These are phyloP conservation scores for Lycocerus yunnanus DNA, from an alignment of 2,888 invertebrate species.

Conservation along the genomic window DNA sequence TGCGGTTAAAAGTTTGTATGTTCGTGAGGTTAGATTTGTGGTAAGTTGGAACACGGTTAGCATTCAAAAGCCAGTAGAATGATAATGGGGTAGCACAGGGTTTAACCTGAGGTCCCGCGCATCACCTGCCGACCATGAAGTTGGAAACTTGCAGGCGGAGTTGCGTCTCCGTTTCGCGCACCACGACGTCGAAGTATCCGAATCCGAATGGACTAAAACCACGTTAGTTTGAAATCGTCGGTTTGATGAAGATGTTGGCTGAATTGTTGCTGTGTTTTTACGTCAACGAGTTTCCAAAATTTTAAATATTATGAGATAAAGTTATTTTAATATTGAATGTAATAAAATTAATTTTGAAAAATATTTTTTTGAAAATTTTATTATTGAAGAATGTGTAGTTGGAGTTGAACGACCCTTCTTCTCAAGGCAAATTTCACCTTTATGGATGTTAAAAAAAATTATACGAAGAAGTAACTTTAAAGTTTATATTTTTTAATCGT, in stretches of 20 bases:
- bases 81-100: constrained; percentile 29
- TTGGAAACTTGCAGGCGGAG: constrained; percentile 30
- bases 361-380: neutral
- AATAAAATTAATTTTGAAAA: neutral
- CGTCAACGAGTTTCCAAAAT: constrained; percentile 7
- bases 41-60: constrained; percentile 21
- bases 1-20: neutral
- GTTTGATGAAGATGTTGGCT: constrained; percentile 1
- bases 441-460: constrained; percentile 3
- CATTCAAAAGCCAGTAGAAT: constrained; percentile 29
- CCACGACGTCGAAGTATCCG: constrained; percentile 33
- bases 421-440: constrained; percentile 8
- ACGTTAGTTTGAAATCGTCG: constrained; percentile 24
- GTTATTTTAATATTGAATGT: neutral
- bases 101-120: constrained; percentile 39
- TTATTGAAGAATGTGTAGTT: neutral
- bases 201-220: constrained; percentile 25
- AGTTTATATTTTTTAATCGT: constrained; percentile 1
- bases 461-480: constrained; percentile 7
- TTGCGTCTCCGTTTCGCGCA: constrained; percentile 34
- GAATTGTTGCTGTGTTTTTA: neutral
- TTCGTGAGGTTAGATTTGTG: neutral
- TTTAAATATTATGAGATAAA: neutral
- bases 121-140: constrained; percentile 39
- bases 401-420: constrained; percentile 10